Conservation (phyloP, 2,888 invertebrate genomes). For the Norana najaformis region DNA sequence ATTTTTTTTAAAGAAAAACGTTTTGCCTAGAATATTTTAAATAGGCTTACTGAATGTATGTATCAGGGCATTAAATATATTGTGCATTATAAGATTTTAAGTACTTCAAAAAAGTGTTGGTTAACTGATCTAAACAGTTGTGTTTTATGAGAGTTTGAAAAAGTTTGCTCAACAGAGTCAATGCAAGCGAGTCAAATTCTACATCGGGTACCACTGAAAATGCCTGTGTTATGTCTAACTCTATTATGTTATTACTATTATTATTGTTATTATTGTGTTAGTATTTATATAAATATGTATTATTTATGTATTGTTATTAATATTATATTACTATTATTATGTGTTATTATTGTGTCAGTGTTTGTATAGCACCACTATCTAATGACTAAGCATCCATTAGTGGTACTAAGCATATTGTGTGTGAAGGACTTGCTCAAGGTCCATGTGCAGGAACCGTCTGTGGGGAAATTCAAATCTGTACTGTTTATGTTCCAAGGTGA, state of each 20-base stretch:
- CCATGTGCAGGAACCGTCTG: too few species aligned
- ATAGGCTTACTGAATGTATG: too few species aligned
- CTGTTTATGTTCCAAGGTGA: neutral
- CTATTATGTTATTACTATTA: neutral
- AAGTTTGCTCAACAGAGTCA: too few species aligned
- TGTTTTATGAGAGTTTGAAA: too few species aligned
- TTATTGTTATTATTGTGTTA: neutral
- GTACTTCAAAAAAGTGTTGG: too few species aligned
- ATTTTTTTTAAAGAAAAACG: neutral
- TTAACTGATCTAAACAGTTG: too few species aligned
- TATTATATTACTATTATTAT: neutral
- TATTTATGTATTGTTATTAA: too few species aligned
- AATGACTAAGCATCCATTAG: neutral
- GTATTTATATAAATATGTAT: too few species aligned
- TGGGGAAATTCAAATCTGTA: neutral
- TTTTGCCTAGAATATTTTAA: neutral
- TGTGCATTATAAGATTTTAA: too few species aligned
- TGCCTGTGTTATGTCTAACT: neutral
- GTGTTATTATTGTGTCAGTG: neutral
- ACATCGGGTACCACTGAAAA: neutral
- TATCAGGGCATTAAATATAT: too few species aligned
- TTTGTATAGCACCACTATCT: neutral
- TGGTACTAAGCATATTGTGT: neutral
- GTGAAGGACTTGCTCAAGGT: neutral
- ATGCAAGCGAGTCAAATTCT: too few species aligned